phyloP scores from a whole-genome alignment of 2,113 vertebrate genomes.

The Labeo rohita region DNA sequence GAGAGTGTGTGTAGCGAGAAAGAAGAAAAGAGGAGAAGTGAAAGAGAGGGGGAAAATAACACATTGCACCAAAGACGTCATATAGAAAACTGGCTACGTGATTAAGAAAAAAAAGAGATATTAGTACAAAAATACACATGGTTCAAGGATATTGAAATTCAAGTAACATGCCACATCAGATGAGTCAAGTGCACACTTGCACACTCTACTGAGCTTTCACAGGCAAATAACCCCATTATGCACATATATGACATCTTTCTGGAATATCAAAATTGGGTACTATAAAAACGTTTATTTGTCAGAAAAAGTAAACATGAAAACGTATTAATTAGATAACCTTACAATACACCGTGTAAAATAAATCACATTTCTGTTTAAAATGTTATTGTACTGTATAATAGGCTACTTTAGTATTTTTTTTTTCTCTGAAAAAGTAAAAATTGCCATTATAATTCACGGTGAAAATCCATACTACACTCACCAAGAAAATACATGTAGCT shows the following conservation, averaged over 20 bases:
- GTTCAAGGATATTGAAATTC: not conserved
- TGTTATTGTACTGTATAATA: too few relatives aligned
- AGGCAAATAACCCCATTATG: conserved; percentile 11
- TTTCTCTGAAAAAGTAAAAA: not conserved
- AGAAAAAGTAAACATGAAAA: not conserved
- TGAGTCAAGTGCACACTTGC: conserved; percentile 18
- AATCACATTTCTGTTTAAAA: too few relatives aligned
- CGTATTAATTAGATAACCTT: too few relatives aligned
- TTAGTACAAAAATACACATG: not conserved
- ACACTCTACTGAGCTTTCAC: conserved; percentile 16
- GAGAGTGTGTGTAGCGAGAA: conserved; percentile 26
- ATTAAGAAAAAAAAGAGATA: not conserved
- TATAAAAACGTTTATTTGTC: not conserved
- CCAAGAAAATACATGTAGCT: not conserved
- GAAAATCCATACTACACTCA: not conserved
- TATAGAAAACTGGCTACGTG: not conserved
- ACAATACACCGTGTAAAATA: too few relatives aligned
- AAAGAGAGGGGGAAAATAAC: conserved; percentile 32
- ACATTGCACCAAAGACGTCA: conserved; percentile 18
- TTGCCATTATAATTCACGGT: not conserved
- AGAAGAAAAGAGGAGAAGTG: conserved; percentile 36
- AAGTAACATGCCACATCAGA: not conserved
- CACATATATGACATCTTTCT: not conserved
- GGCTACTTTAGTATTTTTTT: too few relatives aligned
- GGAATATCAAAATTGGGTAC: not conserved